These are phyloP conservation scores for Rhopalosiphum maidis DNA, from an alignment of 1,140 invertebrate genomes.

Conservation along the genomic window DNA sequence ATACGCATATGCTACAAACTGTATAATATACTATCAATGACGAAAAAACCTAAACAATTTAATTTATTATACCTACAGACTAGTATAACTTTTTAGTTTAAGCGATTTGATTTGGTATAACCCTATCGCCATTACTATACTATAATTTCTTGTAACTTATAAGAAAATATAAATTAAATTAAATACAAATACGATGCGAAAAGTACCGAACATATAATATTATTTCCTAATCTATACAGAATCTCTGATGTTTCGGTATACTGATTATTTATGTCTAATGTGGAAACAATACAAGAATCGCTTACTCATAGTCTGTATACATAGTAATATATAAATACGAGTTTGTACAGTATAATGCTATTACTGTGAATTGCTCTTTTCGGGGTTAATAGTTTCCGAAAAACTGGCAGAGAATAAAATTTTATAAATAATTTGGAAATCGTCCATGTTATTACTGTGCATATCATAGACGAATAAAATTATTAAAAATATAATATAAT, in stretches of 20 bases:
- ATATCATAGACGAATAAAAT: background rate
- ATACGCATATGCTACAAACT: background rate
- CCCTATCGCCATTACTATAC: too few species aligned
- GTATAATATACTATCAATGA: background rate
- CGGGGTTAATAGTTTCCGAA: background rate
- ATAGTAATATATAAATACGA: background rate
- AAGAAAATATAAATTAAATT: background rate
- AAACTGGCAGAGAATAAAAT: background rate
- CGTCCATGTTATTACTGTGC: background rate
- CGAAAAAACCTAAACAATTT: background rate
- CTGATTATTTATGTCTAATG: background rate
- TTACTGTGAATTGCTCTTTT: background rate
- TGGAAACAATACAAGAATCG: background rate
- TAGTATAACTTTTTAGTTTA: background rate
- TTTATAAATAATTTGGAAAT: background rate
- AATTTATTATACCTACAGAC: too few species aligned
- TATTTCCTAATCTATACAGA: background rate
- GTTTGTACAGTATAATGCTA: constrained; percentile 22
- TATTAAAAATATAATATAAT: background rate
- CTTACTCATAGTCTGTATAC: constrained; percentile 19
- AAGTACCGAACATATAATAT: background rate
- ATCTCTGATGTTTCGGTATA: background rate
- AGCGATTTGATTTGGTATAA: background rate
- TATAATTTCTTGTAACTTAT: background rate
- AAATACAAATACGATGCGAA: background rate